Evolutionary conservation across 2,797 vertebrate genomes (phyloP).

Genomic region (Cichlasoma orientale): DNA sequence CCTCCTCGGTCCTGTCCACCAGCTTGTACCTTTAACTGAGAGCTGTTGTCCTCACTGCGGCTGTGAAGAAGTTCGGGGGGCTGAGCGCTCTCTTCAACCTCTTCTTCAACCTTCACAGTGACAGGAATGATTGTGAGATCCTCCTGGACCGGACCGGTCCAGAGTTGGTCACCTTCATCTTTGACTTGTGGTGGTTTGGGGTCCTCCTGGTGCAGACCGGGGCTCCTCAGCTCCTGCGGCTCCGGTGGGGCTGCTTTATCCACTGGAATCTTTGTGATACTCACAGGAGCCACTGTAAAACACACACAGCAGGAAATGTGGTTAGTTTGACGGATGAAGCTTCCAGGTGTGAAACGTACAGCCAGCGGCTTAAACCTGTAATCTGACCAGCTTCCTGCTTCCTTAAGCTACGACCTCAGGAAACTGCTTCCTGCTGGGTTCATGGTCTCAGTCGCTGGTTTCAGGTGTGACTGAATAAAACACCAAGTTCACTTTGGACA

Average conservation of each 20-base stretch:
- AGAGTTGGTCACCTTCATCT: not conserved
- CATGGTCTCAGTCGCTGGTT: not conserved
- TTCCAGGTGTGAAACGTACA: not conserved
- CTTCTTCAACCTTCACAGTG: constrained; percentile 4
- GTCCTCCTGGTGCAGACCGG: not conserved
- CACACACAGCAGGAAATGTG: not conserved
- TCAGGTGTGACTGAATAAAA: not conserved
- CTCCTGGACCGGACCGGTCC: not conserved
- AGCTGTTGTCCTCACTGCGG: not conserved
- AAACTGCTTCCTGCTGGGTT: too few relatives aligned
- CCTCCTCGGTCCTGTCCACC: not conserved
- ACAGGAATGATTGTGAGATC: not conserved
- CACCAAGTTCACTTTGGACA: not conserved
- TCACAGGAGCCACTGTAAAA: not conserved
- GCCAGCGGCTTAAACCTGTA: too few relatives aligned
- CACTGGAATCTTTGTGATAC: not conserved
- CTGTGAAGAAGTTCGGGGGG: not conserved
- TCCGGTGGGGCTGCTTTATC: not conserved
- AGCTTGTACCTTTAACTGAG: not conserved
- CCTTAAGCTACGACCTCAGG: too few relatives aligned
- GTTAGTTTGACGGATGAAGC: not conserved
- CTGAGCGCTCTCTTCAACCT: not conserved
- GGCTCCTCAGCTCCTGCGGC: not conserved
- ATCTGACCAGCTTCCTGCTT: too few relatives aligned
- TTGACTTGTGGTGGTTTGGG: not conserved